Conservation (phyloP, 1,140 invertebrate genomes). For the Psix sp. region DNA sequence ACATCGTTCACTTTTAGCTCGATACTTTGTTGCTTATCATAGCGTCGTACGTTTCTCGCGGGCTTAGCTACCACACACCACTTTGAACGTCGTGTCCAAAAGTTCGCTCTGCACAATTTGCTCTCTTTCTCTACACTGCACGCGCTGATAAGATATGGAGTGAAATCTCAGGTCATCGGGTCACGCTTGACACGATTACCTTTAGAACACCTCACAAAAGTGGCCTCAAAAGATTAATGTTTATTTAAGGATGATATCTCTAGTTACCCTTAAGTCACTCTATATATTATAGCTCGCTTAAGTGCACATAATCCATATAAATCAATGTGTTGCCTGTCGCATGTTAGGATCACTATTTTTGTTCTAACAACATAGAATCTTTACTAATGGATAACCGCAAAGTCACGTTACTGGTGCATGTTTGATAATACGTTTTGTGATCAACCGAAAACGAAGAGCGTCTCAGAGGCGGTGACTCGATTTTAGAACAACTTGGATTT, state of each 20-base stretch:
- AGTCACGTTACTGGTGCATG: conserved; percentile 46
- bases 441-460: conserved; percentile 1
- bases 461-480: no score
- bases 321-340: conserved; percentile 52
- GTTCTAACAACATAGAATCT: conserved; percentile 10
- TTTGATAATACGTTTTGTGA: conserved; percentile 36
- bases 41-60: no score
- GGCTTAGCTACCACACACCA: no score
- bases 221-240: no score
- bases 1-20: no score
- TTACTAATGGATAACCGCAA: conserved; percentile 29
- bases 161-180: no score
- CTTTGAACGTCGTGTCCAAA: no score
- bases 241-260: no score
- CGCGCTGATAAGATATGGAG: no score
- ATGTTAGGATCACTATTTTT: conserved; percentile 49
- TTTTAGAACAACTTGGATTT: conserved; percentile 3
- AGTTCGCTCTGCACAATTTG: not conserved
- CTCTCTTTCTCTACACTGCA: not conserved
- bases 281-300: not conserved
- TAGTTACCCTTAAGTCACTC: not conserved
- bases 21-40: no score
- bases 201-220: no score
- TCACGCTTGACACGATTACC: no score
- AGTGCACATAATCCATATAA: not conserved